phyloP scores from a whole-genome alignment of 2,888 invertebrate species.

The Troides oblongomaculatus region DNA sequence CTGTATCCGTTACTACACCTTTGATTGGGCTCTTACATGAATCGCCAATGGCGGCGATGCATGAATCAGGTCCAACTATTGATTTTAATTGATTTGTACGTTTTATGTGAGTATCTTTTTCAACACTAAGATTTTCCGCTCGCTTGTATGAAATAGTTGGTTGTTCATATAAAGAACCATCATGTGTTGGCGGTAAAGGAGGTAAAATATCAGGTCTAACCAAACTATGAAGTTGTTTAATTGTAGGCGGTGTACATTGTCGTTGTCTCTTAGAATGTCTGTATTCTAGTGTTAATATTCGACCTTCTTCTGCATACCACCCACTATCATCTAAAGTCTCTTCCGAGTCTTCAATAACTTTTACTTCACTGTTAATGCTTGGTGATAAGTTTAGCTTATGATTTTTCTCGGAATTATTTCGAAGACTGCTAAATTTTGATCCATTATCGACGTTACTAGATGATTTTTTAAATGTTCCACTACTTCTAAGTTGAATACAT shows the following conservation, averaged over 20 bases:
- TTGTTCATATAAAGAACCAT: constrained; percentile 79
- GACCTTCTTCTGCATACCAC: constrained; percentile 79
- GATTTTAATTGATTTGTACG: constrained; percentile 71
- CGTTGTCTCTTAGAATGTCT: constrained; percentile 88
- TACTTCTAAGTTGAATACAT: constrained; percentile 83
- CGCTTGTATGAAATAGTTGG: constrained; percentile 78
- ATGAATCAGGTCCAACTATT: constrained; percentile 44
- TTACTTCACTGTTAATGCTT: constrained; percentile 54
- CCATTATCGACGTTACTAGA: constrained; percentile 55
- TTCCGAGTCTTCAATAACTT: constrained; percentile 53
- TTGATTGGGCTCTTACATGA: constrained; percentile 53
- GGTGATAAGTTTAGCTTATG: constrained; percentile 62
- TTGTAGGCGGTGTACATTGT: constrained; percentile 75
- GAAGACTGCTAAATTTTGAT: constrained; percentile 82
- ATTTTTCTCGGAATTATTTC: constrained; percentile 86
- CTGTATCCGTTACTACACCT: constrained; percentile 76
- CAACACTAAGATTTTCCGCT: constrained; percentile 50
- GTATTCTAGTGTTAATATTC: constrained; percentile 84
- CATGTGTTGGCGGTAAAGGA: constrained; percentile 79
- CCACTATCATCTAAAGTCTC: constrained; percentile 60
- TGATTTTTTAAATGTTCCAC: constrained; percentile 84
- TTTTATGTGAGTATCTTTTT: constrained; percentile 80
- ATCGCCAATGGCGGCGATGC: constrained; percentile 49
- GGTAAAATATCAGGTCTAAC: constrained; percentile 85
- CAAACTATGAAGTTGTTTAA: constrained; percentile 67